Evolutionary conservation across 2,113 vertebrate species (phyloP).

Genomic region (Tringa solitaria): DNA sequence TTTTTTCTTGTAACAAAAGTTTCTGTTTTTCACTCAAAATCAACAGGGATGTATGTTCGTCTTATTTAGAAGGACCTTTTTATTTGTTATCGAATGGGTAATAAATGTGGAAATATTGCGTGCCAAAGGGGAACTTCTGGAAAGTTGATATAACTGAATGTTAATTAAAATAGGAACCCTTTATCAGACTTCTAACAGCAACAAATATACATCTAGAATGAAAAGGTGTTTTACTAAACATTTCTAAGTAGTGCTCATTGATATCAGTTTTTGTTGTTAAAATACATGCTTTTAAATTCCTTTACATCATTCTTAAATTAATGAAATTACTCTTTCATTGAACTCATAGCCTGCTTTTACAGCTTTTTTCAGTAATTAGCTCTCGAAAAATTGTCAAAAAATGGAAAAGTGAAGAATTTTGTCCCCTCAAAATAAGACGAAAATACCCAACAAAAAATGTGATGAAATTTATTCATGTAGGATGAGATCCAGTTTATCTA

Average conservation of each 20-base stretch:
- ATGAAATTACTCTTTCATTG: not conserved
- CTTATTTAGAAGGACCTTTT: not conserved
- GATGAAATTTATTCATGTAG: not conserved
- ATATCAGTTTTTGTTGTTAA: not conserved
- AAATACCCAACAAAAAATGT: not conserved
- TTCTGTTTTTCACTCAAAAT: not conserved
- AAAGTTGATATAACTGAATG: not conserved
- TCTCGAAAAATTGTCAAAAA: not conserved
- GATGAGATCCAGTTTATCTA: not conserved
- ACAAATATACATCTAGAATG: not conserved
- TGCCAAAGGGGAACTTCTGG: not conserved
- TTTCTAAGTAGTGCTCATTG: not conserved
- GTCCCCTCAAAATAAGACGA: fast-evolving
- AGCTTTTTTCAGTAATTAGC: not conserved
- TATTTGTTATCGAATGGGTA: not conserved
- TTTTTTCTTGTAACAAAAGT: not conserved
- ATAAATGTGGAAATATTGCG: not conserved
- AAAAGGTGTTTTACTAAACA: not conserved
- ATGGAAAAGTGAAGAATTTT: fast-evolving
- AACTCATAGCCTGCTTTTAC: not conserved
- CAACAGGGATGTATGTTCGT: not conserved
- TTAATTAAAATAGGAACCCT: not conserved
- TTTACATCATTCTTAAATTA: not conserved
- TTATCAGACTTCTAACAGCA: not conserved
- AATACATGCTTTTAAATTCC: not conserved